Conservation (phyloP, 2,888 invertebrate species). For the Andricus curvator region DNA sequence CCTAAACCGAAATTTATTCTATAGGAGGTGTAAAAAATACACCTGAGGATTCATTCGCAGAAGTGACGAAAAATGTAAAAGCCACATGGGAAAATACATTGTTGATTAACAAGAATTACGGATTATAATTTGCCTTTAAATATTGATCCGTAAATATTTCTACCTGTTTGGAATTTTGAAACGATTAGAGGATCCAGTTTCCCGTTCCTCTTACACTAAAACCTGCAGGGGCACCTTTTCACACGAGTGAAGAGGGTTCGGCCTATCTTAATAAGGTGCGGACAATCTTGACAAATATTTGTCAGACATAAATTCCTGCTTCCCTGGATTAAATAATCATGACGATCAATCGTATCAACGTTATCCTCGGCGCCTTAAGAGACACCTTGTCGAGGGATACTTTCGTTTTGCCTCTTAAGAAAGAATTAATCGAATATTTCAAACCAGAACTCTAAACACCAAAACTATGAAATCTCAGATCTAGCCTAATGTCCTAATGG, state of each 20-base stretch:
- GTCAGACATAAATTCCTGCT: slow-evolving; percentile 34
- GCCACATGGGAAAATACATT: slow-evolving; percentile 4
- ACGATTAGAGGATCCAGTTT: slow-evolving; percentile 20
- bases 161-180: slow-evolving; percentile 14
- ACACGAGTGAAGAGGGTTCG: slow-evolving; percentile 22
- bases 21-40: background rate
- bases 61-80: background rate
- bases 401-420: slow-evolving; percentile 14
- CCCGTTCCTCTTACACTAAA: slow-evolving; percentile 7
- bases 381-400: slow-evolving; percentile 34
- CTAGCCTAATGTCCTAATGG: slow-evolving; percentile 3
- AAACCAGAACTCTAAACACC: slow-evolving; percentile 21
- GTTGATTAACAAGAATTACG: background rate
- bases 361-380: slow-evolving; percentile 33
- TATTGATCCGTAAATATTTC: slow-evolving; percentile 28
- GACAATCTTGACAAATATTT: slow-evolving; percentile 42
- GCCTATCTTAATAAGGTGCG: slow-evolving; percentile 41
- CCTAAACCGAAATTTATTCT: background rate
- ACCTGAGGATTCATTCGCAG: background rate
- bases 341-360: slow-evolving; percentile 39
- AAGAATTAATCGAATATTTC: slow-evolving; percentile 33
- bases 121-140: slow-evolving; percentile 22
- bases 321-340: slow-evolving; percentile 37
- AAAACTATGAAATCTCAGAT: slow-evolving; percentile 5
- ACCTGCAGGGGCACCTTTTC: slow-evolving; percentile 16